These are phyloP conservation scores for Cantharis nigra DNA, from an alignment of 2,888 invertebrate species.

Conservation along the genomic window DNA sequence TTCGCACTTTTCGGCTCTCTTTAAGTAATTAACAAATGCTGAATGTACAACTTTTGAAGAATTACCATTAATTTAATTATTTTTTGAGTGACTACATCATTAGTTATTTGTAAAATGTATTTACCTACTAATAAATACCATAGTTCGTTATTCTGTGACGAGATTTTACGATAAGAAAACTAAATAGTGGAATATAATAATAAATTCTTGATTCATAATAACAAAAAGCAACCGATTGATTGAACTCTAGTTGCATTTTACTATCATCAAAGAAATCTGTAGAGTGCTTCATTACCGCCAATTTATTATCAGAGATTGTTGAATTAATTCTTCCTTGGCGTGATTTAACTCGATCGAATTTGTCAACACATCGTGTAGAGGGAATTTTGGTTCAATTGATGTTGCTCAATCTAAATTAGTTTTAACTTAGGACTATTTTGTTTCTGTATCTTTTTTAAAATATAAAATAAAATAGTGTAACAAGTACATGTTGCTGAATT, in stretches of 20 bases:
- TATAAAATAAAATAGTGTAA: too few species aligned
- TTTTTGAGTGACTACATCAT: neutral
- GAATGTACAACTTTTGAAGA: neutral
- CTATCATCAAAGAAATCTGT: neutral
- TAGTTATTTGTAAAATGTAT: neutral
- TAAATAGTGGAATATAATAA: neutral
- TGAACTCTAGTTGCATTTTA: neutral
- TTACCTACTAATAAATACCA: neutral
- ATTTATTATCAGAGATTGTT: neutral
- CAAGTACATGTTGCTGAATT: neutral
- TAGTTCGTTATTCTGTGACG: neutral
- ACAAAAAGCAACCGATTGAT: neutral
- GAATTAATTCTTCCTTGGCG: neutral
- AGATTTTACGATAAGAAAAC: neutral
- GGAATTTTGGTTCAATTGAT: neutral
- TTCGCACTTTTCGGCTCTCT: neutral
- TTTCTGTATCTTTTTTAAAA: neutral
- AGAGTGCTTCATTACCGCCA: neutral
- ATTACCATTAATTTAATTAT: neutral
- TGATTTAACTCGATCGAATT: neutral
- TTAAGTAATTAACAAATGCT: neutral
- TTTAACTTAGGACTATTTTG: neutral
- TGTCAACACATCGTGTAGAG: neutral
- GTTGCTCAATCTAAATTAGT: neutral
- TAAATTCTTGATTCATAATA: neutral